Evolutionary conservation across 1,140 invertebrate species (phyloP).

Genomic region (Leptinotarsa texana): DNA sequence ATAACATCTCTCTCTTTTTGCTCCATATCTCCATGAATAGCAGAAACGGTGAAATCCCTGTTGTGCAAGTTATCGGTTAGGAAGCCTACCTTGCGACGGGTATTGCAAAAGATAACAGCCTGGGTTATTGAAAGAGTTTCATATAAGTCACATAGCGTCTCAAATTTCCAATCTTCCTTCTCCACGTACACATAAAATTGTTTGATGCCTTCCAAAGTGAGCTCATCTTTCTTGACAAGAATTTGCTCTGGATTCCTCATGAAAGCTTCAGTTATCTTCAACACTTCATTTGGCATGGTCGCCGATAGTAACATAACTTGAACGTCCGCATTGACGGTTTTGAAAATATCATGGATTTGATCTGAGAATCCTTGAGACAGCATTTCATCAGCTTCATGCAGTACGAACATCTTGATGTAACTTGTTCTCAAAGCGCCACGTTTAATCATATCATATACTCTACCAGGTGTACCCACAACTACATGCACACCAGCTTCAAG

Average conservation of each 20-base stretch:
- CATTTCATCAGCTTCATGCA: constrained; percentile 99
- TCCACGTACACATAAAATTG: constrained; percentile 95
- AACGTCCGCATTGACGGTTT: constrained; percentile 95
- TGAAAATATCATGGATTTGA: constrained; percentile 99
- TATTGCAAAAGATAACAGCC: constrained; percentile 83
- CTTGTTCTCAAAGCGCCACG: constrained; percentile 90
- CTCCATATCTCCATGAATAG: constrained; percentile 99
- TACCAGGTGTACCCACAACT: constrained; percentile 95
- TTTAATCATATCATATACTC: constrained; percentile 99
- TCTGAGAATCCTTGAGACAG: constrained; percentile 99
- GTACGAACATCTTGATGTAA: constrained; percentile 96
- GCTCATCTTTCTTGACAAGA: constrained; percentile 80
- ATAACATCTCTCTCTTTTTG: constrained; percentile 96
- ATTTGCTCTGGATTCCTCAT: constrained; percentile 99
- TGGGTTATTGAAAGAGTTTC: constrained; percentile 97
- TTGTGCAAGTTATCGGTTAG: constrained; percentile 90
- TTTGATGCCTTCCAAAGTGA: constrained; percentile 66
- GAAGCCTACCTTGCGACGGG: constrained; percentile 90
- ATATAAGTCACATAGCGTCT: constrained; percentile 95
- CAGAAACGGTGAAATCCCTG: constrained; percentile 97
- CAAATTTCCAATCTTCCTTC: constrained; percentile 98
- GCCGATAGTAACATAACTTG: constrained; percentile 97
- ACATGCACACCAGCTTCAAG: constrained; percentile 98
- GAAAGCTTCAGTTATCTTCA: constrained; percentile 99
- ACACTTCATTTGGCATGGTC: constrained; percentile 97